Base-by-base conservation (phyloP, 2,113 vertebrate species). In the Melozone crissalis region DNA sequence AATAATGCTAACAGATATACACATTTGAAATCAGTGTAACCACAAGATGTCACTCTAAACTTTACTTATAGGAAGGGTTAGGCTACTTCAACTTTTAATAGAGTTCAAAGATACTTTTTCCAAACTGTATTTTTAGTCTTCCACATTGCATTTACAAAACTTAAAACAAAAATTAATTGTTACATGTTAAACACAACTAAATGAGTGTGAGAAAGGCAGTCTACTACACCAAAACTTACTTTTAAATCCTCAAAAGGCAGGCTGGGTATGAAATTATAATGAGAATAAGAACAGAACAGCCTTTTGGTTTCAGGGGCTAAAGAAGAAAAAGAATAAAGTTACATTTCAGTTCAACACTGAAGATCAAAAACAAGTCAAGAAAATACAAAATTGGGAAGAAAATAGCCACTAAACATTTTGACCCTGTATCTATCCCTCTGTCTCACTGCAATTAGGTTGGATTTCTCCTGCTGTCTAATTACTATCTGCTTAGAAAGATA, bases 11-110 rank as follows among this genome's bases (percentile, higher is more conserved):
- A 67, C n/a, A 59, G 52, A 67, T 18, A 85, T 0, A 7, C 9
- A 4, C 14, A 71, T 79, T 41, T 74, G 31, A 95, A 94, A 88
- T 86, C 59, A 84, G 22, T 80, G n/a, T 84, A 87, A 92, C 98
- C 98, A 98, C 98, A 97, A 98, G 98, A 98, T 98, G 98, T 97
- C 98, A 98, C 98, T 93, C 91, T 98, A 97, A 95, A 95, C 96
- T 94, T 96, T 89, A 86, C n/a, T 89, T 90, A 90, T 51, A 83
- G 52, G 72, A 92, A 79, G 33, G 1, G 26, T 47, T 90, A 31
- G n/a, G n/a, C n/a, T 68, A 47, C n/a, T 66, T 54, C 24, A 85
- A 31, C 73, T 80, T 84, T 24, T 63, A 41, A 63, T 15, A 61
- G 37, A 17, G 16, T 23, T 47, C 43, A 71, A 81, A 90, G n/a